A percentile compares a stretch with the other conserved stretches of the same genome.
Evolutionary conservation across 2,113 vertebrate genomes (phyloP).

Genomic region (Chaetops frenatus): DNA sequence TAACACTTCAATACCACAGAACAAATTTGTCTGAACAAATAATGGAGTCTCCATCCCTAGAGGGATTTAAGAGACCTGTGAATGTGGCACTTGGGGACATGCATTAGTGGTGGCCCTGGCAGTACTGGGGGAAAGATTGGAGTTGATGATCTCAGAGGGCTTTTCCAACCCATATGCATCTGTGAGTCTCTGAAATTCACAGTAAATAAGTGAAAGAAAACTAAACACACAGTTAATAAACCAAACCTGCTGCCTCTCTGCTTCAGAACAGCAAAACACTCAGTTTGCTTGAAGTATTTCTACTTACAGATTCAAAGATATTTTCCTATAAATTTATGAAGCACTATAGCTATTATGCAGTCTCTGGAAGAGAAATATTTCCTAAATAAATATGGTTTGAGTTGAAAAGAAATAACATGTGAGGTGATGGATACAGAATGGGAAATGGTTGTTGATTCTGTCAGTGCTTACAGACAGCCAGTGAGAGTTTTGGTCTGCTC

Average conservation of each 20-base stretch:
- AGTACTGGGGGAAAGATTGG: not conserved
- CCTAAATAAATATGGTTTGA: not conserved
- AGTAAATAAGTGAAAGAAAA: not conserved
- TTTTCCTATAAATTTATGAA: not conserved
- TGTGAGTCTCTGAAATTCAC: not conserved
- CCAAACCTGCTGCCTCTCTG: not conserved
- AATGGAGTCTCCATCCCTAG: not conserved
- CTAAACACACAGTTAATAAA: not conserved
- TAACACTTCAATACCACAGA: not conserved
- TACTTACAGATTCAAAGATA: not conserved
- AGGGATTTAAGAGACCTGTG: not conserved
- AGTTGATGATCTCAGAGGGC: too few species aligned
- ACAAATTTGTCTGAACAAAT: not conserved
- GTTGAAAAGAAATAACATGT: not conserved
- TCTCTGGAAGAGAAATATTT: not conserved
- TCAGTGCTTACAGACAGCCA: not conserved
- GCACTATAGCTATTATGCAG: not conserved
- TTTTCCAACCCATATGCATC: not conserved
- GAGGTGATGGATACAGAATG: not conserved
- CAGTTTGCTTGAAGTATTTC: not conserved
- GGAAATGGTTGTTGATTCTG: not conserved
- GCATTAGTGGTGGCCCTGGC: not conserved
- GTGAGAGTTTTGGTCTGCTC: not conserved
- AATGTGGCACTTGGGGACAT: not conserved
- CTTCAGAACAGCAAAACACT: not conserved